A percentile compares a stretch with the other conserved stretches of the same genome.
These are phyloP conservation scores for Orgyia antiqua DNA, from an alignment of 2,888 invertebrate species.

Conservation along the genomic window DNA sequence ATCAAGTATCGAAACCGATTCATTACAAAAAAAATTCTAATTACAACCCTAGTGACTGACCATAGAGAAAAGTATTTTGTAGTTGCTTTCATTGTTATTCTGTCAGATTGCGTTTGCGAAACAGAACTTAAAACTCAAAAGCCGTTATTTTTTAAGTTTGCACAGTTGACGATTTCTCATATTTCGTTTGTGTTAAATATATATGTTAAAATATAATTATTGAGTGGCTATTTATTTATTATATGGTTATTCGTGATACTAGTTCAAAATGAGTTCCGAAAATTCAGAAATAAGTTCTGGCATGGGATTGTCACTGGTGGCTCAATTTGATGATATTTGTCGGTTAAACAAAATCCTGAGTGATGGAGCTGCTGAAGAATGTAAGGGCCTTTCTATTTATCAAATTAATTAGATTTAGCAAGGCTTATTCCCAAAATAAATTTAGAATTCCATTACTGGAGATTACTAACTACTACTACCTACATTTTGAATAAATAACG, in stretches of 20 bases:
- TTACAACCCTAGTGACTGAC: too few species aligned
- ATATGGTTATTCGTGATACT: too few species aligned
- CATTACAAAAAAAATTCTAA: too few species aligned
- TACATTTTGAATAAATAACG: too few species aligned
- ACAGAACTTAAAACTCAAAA: conserved; percentile 5
- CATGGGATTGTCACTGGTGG: conserved; percentile 79
- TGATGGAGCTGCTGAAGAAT: conserved; percentile 83
- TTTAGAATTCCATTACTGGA: too few species aligned
- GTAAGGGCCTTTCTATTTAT: conserved; percentile 51
- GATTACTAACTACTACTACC: too few species aligned
- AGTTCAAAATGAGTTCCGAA: conserved; percentile 67
- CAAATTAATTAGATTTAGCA: too few species aligned
- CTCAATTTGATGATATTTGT: conserved; percentile 85
- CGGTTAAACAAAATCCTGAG: conserved; percentile 81
- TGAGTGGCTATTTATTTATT: too few species aligned
- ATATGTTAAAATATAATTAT: conserved; percentile 9
- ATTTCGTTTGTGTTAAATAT: conserved; percentile 30
- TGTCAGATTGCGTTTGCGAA: neutral
- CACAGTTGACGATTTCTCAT: too few species aligned
- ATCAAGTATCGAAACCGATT: too few species aligned
- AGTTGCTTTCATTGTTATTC: neutral
- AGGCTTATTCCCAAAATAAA: too few species aligned
- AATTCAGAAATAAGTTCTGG: conserved; percentile 57
- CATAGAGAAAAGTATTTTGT: too few species aligned
- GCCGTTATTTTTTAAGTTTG: conserved; percentile 35